A percentile compares a stretch with the other conserved stretches of the same genome.
These are phyloP conservation scores for Galago senegalensis DNA, from an alignment of 2,797 vertebrate species.

Conservation along the genomic window DNA sequence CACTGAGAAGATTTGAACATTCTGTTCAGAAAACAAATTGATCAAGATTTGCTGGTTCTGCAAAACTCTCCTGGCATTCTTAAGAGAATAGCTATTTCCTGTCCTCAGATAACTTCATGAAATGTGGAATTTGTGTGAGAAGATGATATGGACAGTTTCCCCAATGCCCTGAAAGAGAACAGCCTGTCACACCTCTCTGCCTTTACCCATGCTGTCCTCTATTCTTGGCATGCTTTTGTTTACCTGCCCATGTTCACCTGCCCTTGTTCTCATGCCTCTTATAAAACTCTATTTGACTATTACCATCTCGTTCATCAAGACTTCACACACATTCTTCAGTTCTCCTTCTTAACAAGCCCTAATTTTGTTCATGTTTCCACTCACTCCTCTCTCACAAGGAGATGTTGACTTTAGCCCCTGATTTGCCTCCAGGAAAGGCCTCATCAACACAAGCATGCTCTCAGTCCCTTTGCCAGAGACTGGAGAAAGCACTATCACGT, in stretches of 20 bases:
- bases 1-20: conserved; percentile 75
- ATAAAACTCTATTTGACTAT: background rate
- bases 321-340: background rate
- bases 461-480: background rate
- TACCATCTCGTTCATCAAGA: background rate
- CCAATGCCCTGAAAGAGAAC: background rate
- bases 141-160: background rate
- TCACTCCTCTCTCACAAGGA: background rate
- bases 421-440: background rate
- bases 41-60: conserved; percentile 69
- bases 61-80: conserved; percentile 67
- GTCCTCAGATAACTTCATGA: conserved; percentile 72
- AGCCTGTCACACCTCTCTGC: background rate
- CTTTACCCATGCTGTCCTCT: background rate
- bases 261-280: background rate
- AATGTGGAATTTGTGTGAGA: background rate
- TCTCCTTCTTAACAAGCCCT: background rate
- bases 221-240: background rate
- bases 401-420: background rate
- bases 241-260: too few species aligned
- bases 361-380: background rate
- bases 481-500: background rate
- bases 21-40: conserved; percentile 80
- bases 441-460: background rate
- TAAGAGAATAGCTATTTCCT: conserved; percentile 61